Evolutionary conservation across 2,888 invertebrate species (phyloP), one percentile per base, ranked within the genome.

Genomic region (Loripinus fragilis): DNA sequence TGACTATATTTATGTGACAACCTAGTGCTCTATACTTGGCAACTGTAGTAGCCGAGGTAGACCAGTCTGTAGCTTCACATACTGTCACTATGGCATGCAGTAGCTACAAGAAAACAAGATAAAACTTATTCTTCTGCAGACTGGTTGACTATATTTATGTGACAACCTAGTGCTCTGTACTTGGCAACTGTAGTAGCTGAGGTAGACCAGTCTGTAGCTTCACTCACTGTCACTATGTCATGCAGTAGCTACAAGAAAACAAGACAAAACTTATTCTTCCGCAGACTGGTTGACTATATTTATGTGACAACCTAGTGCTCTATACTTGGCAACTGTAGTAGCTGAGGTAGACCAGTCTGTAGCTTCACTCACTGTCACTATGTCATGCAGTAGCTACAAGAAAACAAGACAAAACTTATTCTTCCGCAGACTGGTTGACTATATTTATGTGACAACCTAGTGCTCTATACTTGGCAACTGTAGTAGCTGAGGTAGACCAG

Each of bases 21-120:
- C 89, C 80, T 35, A 93, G 86, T 10, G 93, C 91, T 64, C 87
- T 83, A 85, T 91, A 92, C 78, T 91, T 92, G 33, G 91, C 88
- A 76, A 87, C 85, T 23, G 87, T 81, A 20, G 87, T 85, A 38
- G 88, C 82, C 42, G 86, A 76, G 17, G 76, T 67, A 25, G 88
- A 88, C 92, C 91, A 93, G 80, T 90, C 87, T 35, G 92, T 92
- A 10, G 89, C 89, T 78, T 93, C 93, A 76, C 89, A 89, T 8
- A 92, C 91, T 30, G 89, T 83, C 17, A 90, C 64, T 81, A 93
- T 89, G 74, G 93, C 93, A 42, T 86, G 78, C 12, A 92, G 80
- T 35, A 92, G 76, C 91, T 92, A 80, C 10, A 76, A 66, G 25
- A 52, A 8, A 48, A 8, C 12, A 48, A 5, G 20, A 41, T 10